phyloP scores from a whole-genome alignment of 2,113 vertebrate species.

The Leucosticte australis region DNA sequence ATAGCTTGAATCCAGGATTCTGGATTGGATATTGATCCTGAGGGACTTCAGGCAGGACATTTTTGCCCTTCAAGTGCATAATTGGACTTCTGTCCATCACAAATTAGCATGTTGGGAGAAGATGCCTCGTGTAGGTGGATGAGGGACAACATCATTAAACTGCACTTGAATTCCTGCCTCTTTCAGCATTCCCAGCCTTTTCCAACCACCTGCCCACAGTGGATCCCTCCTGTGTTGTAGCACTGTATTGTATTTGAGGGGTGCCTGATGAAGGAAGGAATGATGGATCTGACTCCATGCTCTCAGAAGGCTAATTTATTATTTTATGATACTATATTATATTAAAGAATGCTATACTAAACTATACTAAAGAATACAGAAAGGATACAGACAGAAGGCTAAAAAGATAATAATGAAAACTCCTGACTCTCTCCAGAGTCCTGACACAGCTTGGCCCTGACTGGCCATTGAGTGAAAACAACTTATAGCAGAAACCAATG shows the following conservation, averaged over 20 bases:
- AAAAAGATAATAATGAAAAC: no score
- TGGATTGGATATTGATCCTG: neutral
- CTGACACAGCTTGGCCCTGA: rapidly evolving
- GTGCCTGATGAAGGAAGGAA: no score
- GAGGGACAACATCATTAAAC: neutral
- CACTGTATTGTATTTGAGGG: no score
- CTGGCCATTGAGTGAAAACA: no score
- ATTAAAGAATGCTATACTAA: no score
- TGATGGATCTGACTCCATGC: no score
- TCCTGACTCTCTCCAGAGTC: no score
- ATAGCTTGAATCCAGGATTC: neutral
- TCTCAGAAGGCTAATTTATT: no score
- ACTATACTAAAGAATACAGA: no score
- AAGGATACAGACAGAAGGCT: no score
- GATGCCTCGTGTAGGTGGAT: rapidly evolving
- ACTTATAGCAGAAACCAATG: no score
- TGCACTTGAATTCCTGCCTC: neutral
- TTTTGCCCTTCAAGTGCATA: neutral
- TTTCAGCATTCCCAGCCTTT: neutral
- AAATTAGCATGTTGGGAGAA: neutral
- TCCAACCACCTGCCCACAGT: neutral
- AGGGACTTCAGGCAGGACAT: neutral
- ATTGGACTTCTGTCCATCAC: neutral
- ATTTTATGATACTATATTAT: no score
- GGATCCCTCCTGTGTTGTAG: neutral